These are phyloP conservation scores for Schizopygopsis malacanthus DNA, from an alignment of 2,797 vertebrate species.

Conservation along the genomic window DNA sequence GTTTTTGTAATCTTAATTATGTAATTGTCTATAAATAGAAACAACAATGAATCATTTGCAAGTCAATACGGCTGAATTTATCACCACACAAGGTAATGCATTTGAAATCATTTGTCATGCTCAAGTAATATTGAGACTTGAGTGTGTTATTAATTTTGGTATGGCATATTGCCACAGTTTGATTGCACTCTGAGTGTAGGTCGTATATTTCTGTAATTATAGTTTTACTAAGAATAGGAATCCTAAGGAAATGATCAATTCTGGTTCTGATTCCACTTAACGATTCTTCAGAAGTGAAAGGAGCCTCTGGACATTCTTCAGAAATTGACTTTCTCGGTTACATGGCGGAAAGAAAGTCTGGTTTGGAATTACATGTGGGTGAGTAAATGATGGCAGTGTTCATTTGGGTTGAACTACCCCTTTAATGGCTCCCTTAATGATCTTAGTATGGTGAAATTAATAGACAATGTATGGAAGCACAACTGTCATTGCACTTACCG, in stretches of 20 bases:
- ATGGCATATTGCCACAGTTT: conserved; percentile 58
- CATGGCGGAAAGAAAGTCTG: not conserved
- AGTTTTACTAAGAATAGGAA: conserved; percentile 6
- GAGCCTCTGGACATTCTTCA: not conserved
- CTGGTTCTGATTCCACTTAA: not conserved
- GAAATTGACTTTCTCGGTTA: not conserved
- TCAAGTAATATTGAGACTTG: conserved; percentile 61
- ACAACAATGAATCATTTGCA: conserved; percentile 57
- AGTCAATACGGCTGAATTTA: conserved; percentile 62
- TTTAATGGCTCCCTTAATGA: not conserved
- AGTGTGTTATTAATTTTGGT: conserved; percentile 66
- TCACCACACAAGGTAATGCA: conserved; percentile 58
- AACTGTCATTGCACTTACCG: not conserved
- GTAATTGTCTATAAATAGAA: conserved; percentile 65
- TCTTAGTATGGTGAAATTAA: not conserved
- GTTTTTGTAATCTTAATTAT: conserved; percentile 57
- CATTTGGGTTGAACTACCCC: not conserved
- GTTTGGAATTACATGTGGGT: not conserved
- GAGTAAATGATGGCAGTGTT: conserved; percentile 4
- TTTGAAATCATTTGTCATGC: conserved; percentile 62
- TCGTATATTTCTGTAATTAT: conserved; percentile 30
- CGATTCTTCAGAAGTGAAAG: not conserved
- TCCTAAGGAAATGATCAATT: not conserved
- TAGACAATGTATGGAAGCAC: not conserved
- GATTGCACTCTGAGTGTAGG: conserved; percentile 48